Base-by-base conservation (phyloP, 2,113 vertebrate species). In the Caranx melampygus region DNA sequence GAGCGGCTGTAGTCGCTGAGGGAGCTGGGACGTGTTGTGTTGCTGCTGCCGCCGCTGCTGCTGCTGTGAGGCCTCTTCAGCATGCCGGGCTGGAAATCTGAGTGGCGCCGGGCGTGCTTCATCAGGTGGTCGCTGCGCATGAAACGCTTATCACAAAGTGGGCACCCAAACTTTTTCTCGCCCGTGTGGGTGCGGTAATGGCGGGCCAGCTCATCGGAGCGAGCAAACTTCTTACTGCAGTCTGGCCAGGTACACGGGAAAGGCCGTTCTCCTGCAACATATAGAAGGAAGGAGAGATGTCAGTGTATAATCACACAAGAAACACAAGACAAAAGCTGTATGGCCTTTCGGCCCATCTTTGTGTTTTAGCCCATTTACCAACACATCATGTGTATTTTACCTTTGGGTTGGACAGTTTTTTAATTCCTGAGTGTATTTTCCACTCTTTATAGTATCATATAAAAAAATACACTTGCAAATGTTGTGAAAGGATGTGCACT, bases 101-200 rank as follows among this genome's bases (percentile, higher is more conserved):
- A 96, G 18, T 99, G 97, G 79, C 97, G 97, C 6, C 97, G 95
- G 40, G 98, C 97, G 0, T 99, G 97, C 93, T 99, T 99, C 65
- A 96, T 99, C 93, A 99, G 95, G 87, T 99, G 98, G 92, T 99
- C 98, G 11, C 97, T 99, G 88, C 98, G 96, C 98, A 99, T 99
- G 93, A 99, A 99, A 84, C 98, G 97, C 87, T 99, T 99, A 88
- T 98, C 97, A 0, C 98, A 99, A 45, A 99, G 96, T 0, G 97
- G 98, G 87, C 98, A 99, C 83, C 96, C 92, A 49, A 99, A 99
- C 88, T 97, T 97, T 94, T 99, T 99, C 89, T 99, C 98, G 0
- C 98, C 98, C 0, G 98, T 99, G 95, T 99, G 98, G n/a, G 98
- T 99, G 92, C 98, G 98, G 92, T 96, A 97, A 89, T 99, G 98